Conservation (phyloP, 2,797 vertebrate species). For the Gallinago stenura region DNA sequence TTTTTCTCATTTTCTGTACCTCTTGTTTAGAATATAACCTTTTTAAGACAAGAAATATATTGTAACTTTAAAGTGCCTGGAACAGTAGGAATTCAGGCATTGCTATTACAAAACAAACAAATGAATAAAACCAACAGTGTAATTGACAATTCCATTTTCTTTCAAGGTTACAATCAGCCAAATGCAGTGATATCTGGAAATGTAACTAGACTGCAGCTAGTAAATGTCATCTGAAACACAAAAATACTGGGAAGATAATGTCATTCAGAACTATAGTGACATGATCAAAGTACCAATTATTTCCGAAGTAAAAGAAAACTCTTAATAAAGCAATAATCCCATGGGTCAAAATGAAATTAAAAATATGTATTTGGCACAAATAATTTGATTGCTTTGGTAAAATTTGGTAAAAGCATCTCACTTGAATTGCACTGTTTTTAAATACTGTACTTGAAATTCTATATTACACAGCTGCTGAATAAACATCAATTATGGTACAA, state of each 20-base stretch:
- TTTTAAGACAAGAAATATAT: background rate
- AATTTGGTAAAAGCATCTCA: background rate
- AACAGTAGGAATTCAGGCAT: background rate
- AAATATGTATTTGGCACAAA: background rate
- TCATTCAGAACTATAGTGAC: background rate
- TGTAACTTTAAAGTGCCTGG: background rate
- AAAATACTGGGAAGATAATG: background rate
- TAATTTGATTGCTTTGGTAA: background rate
- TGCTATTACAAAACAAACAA: background rate
- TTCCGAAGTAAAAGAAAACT: background rate
- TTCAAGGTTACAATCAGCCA: background rate
- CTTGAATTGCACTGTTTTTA: background rate
- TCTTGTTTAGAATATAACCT: background rate
- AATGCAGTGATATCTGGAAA: background rate
- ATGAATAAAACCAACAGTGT: background rate
- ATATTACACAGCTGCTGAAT: background rate
- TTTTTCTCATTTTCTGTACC: background rate
- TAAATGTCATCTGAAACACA: background rate
- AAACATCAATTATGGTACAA: background rate
- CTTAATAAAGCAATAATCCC: background rate
- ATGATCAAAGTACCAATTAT: background rate
- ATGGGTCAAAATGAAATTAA: background rate
- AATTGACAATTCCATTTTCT: background rate
- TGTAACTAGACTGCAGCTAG: background rate
- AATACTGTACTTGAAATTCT: background rate